These are phyloP conservation scores for Heliconius eleuchia DNA, from an alignment of 1,140 invertebrate genomes.

Conservation along the genomic window DNA sequence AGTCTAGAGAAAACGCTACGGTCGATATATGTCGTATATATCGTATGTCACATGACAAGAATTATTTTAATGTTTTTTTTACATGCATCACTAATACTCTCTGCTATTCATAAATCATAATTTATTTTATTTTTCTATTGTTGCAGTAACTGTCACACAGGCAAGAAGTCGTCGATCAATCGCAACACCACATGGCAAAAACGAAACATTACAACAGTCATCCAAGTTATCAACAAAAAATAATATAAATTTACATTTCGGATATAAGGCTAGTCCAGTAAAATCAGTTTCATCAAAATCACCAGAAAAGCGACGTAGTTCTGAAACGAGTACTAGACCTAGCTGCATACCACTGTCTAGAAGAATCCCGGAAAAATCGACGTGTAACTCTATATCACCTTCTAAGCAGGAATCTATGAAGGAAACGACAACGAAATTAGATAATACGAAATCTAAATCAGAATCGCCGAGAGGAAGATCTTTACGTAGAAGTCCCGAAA, in stretches of 20 bases:
- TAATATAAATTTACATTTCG: conserved; percentile 65
- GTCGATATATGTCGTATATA: no score
- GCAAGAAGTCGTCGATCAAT: conserved; percentile 64
- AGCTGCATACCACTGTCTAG: conserved; percentile 74
- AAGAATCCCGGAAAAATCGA: conserved; percentile 60
- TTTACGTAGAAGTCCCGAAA: conserved; percentile 64
- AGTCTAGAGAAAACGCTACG: no score
- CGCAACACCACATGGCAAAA: conserved; percentile 66
- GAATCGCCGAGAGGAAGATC: conserved; percentile 55
- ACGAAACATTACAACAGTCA: conserved; percentile 72
- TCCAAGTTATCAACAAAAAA: conserved; percentile 72
- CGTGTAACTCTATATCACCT: conserved; percentile 59
- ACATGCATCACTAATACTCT: background rate
- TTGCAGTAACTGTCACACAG: conserved; percentile 70
- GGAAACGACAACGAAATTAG: conserved; percentile 50
- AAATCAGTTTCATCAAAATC: conserved; percentile 56
- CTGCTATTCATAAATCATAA: background rate
- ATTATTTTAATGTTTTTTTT: no score
- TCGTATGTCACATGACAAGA: no score
- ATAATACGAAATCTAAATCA: conserved; percentile 58
- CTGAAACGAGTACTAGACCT: conserved; percentile 62
- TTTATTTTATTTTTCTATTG: conserved; percentile 51
- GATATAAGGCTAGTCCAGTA: conserved; percentile 56
- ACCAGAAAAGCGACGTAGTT: conserved; percentile 63
- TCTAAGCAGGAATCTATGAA: conserved; percentile 62